These are phyloP conservation scores for Thalassarche chlororhynchos DNA, from an alignment of 2,113 vertebrate species.

Conservation along the genomic window DNA sequence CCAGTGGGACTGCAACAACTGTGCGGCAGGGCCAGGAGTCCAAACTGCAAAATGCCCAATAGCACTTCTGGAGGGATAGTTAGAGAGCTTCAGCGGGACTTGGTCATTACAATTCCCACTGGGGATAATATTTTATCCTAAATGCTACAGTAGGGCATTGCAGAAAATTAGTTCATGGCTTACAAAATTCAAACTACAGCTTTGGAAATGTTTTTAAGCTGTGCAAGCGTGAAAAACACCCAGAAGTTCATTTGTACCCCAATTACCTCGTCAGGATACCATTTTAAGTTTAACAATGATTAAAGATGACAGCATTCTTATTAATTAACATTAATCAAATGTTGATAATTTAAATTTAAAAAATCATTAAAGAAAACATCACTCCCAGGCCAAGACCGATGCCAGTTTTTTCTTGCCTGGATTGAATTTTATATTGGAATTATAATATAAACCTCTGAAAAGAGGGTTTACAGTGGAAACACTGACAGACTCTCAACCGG, in stretches of 20 bases:
- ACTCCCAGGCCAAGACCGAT: neutral
- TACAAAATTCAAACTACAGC: neutral
- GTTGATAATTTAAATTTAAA: neutral
- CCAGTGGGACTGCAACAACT: neutral
- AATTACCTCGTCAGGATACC: neutral
- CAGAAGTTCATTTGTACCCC: neutral
- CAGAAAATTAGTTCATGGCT: neutral
- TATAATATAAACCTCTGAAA: constrained; percentile 38
- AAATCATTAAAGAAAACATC: neutral
- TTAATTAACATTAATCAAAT: neutral
- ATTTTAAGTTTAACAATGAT: neutral
- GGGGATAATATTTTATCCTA: neutral
- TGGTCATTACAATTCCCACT: neutral
- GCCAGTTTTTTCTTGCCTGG: neutral
- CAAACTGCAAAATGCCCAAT: neutral
- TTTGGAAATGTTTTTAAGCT: neutral
- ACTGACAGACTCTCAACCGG: constrained; percentile 17
- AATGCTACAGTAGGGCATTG: neutral
- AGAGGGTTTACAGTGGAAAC: constrained; percentile 51
- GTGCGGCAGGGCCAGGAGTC: neutral
- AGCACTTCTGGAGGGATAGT: neutral
- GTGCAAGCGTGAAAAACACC: neutral
- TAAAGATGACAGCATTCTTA: neutral
- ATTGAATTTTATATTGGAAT: constrained; percentile 12
- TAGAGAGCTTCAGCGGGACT: neutral